A percentile compares a stretch with the other conserved stretches of the same genome.
Evolutionary conservation across 2,888 invertebrate species (phyloP).

Genomic region (Mellilla xanthometata): DNA sequence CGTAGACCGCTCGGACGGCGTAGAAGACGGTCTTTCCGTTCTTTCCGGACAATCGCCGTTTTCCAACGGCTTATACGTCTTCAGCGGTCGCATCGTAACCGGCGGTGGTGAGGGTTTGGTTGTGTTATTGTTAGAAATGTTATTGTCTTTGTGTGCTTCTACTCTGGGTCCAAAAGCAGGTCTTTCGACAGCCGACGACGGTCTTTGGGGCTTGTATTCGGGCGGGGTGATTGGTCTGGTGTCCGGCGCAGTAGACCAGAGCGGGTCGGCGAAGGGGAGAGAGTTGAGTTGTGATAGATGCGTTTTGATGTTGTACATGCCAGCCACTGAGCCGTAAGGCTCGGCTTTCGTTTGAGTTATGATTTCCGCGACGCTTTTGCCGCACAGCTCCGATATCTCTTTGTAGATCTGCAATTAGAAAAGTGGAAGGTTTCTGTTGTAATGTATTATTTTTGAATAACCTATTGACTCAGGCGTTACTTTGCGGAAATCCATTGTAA

Average conservation of each 20-base stretch:
- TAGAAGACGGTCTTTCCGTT: constrained; percentile 1
- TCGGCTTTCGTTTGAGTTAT: constrained; percentile 75
- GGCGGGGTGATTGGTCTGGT: constrained; percentile 54
- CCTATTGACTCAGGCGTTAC: too few species aligned
- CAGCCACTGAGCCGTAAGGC: constrained; percentile 82
- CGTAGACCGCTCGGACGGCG: background rate
- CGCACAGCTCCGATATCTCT: constrained; percentile 75
- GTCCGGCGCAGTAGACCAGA: constrained; percentile 58
- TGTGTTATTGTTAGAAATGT: background rate
- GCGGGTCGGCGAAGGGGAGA: constrained; percentile 50
- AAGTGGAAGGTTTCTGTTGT: too few species aligned
- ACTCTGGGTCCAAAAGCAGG: constrained; percentile 2
- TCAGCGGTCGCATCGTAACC: constrained; percentile 7
- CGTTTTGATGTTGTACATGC: constrained; percentile 84
- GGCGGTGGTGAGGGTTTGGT: background rate
- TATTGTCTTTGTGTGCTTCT: constrained; percentile 2
- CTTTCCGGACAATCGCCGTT: constrained; percentile 10
- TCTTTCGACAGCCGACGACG: constrained; percentile 27
- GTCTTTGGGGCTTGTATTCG: constrained; percentile 37
- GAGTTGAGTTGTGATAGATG: constrained; percentile 57
- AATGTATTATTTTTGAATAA: too few species aligned
- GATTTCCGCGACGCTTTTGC: constrained; percentile 65
- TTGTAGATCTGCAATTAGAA: constrained; percentile 54
- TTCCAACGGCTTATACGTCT: constrained; percentile 9
- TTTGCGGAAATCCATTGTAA: too few species aligned